phyloP scores from a whole-genome alignment of 2,113 vertebrate species.

The Neolamprologus caudopunctatus region DNA sequence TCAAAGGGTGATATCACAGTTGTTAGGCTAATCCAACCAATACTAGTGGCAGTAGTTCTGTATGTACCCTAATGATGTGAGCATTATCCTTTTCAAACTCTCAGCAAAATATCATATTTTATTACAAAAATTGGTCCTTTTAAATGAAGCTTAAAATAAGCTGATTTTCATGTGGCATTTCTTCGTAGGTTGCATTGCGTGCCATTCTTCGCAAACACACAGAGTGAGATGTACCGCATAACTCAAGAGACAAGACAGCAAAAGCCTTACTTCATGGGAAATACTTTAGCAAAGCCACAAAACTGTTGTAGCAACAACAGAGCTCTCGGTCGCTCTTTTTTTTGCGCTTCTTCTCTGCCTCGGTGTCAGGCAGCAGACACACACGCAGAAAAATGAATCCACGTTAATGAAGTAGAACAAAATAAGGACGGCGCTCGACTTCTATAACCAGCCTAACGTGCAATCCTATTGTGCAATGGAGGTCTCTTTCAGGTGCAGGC shows the following conservation, averaged over 20 bases:
- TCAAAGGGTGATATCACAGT: not conserved
- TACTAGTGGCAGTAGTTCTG: not conserved
- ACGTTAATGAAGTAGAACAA: slow-evolving; percentile 61
- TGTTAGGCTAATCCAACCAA: not conserved
- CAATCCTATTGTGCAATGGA: slow-evolving; percentile 50
- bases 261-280: slow-evolving; percentile 23
- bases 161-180: not conserved
- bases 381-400: slow-evolving; percentile 35
- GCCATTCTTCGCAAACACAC: slow-evolving; percentile 1
- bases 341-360: not conserved
- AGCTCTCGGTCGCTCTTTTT: not conserved
- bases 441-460: slow-evolving; percentile 16
- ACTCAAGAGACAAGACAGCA: not conserved
- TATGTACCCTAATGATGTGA: not conserved
- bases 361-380: slow-evolving; percentile 13
- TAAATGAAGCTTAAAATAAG: not conserved
- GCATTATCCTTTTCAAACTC: not conserved
- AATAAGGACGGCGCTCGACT: slow-evolving; percentile 29
- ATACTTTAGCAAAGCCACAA: slow-evolving; percentile 11
- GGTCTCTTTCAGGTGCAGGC: slow-evolving; percentile 61
- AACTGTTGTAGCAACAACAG: not conserved
- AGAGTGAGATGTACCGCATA: not conserved
- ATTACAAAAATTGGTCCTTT: not conserved
- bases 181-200: not conserved
- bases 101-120: not conserved